Conservation (phyloP, 2,113 vertebrate species). For the Prochilodus magdalenae region DNA sequence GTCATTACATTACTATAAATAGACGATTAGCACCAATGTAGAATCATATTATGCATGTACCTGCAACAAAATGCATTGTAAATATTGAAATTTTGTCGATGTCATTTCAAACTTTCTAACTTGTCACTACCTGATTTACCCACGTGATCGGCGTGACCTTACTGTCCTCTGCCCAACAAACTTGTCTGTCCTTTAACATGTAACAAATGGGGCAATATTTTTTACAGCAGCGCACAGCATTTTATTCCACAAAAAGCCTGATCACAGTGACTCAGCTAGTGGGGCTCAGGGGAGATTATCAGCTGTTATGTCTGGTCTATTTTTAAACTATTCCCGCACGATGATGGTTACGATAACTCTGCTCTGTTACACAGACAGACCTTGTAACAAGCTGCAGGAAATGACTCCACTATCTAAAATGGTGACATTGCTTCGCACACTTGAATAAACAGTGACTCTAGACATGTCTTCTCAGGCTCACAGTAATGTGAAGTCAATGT, state of each 20-base stretch:
- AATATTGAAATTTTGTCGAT: too few species aligned
- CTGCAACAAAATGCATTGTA: too few species aligned
- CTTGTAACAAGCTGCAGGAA: conserved; percentile 21
- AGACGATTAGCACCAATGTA: too few species aligned
- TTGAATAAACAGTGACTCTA: conserved; percentile 20
- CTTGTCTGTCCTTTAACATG: neutral
- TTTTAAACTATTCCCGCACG: conserved; percentile 24
- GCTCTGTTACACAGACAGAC: neutral
- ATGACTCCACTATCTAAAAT: conserved; percentile 10
- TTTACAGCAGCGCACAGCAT: neutral
- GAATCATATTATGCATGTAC: too few species aligned
- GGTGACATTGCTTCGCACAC: neutral
- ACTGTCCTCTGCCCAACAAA: neutral
- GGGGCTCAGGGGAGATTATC: conserved; percentile 1
- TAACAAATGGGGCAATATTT: neutral
- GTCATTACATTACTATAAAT: too few species aligned
- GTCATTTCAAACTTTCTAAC: too few species aligned
- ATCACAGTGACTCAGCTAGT: neutral
- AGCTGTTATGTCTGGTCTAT: conserved; percentile 43
- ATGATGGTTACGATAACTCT: neutral
- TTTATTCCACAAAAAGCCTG: neutral
- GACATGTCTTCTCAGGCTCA: conserved; percentile 15
- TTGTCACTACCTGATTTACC: neutral
- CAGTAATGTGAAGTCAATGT: neutral
- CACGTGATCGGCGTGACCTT: neutral